A percentile compares a stretch with the other conserved stretches of the same genome.
Evolutionary conservation across 2,888 invertebrate species (phyloP).

Genomic region (Rhynchonema sp.): DNA sequence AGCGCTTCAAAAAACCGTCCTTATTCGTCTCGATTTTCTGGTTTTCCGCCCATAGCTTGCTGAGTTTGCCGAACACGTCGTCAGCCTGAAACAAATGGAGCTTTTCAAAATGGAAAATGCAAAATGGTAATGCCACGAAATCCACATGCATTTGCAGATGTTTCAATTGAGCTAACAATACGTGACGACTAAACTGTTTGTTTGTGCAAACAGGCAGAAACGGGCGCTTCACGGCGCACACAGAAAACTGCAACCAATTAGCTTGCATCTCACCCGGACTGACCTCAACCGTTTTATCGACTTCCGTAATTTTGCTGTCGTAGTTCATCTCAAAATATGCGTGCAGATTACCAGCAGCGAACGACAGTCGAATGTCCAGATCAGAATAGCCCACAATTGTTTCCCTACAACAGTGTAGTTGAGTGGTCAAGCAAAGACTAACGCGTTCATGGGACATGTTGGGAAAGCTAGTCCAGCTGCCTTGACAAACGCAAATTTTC

Average conservation of each 20-base stretch:
- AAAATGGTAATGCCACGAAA: too few species aligned
- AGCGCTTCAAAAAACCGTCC: constrained; percentile 6
- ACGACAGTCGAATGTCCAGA: constrained; percentile 54
- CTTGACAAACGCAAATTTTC: too few species aligned
- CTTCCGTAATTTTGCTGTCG: too few species aligned
- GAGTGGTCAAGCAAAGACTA: too few species aligned
- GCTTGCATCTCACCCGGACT: too few species aligned
- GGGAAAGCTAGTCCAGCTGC: too few species aligned
- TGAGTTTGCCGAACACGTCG: constrained; percentile 14
- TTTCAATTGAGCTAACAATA: not conserved
- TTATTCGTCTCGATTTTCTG: constrained; percentile 4
- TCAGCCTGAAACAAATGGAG: constrained; percentile 15
- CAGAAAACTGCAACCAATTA: too few species aligned
- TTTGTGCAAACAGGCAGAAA: too few species aligned
- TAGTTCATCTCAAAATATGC: constrained; percentile 59
- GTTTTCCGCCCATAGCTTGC: constrained; percentile 12
- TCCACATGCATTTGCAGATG: not conserved
- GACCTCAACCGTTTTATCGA: not conserved
- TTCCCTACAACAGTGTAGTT: constrained; percentile 40
- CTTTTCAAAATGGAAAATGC: too few species aligned
- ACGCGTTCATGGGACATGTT: too few species aligned
- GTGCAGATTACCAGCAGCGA: constrained; percentile 56
- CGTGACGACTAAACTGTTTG: too few species aligned
- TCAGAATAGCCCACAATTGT: constrained; percentile 81
- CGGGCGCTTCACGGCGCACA: too few species aligned